These are phyloP conservation scores for Lobophora halterata DNA, from an alignment of 2,888 invertebrate genomes.

Conservation along the genomic window DNA sequence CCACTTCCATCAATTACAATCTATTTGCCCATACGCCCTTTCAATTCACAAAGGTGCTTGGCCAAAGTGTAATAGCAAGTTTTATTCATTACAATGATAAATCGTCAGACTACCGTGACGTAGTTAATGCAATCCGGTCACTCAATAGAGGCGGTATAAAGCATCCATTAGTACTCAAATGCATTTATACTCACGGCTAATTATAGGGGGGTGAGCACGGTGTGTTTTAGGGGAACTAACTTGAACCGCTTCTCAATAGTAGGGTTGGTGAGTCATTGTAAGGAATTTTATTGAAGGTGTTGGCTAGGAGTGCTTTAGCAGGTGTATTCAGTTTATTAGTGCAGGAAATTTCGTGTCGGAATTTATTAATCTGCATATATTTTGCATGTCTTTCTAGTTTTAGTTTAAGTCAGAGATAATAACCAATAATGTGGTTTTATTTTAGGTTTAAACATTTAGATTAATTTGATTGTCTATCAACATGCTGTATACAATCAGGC, in stretches of 20 bases:
- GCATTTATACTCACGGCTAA: slow-evolving; percentile 60
- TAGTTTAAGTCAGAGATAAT: no score
- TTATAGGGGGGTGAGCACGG: slow-evolving; percentile 44
- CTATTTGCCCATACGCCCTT: not conserved
- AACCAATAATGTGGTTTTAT: no score
- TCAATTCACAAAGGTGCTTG: slow-evolving; percentile 16
- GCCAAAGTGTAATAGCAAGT: slow-evolving; percentile 7
- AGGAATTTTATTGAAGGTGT: slow-evolving; percentile 19
- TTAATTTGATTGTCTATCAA: no score
- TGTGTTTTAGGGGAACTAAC: slow-evolving; percentile 19
- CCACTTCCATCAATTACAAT: no score
- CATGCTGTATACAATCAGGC: no score
- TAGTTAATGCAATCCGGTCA: slow-evolving; percentile 32
- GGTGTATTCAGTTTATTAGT: slow-evolving; percentile 15
- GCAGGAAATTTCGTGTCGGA: slow-evolving; percentile 2
- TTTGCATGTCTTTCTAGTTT: no score
- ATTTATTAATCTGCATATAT: no score
- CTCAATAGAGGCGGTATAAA: slow-evolving; percentile 41
- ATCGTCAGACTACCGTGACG: slow-evolving; percentile 26
- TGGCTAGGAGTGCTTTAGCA: slow-evolving; percentile 17
- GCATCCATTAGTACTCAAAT: slow-evolving; percentile 58
- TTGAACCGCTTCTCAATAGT: slow-evolving; percentile 15
- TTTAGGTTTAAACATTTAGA: no score
- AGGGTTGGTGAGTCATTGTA: slow-evolving; percentile 24
- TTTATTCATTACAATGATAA: slow-evolving; percentile 28